phyloP scores from a whole-genome alignment of 2,888 invertebrate species.

The Fragum sueziense region DNA sequence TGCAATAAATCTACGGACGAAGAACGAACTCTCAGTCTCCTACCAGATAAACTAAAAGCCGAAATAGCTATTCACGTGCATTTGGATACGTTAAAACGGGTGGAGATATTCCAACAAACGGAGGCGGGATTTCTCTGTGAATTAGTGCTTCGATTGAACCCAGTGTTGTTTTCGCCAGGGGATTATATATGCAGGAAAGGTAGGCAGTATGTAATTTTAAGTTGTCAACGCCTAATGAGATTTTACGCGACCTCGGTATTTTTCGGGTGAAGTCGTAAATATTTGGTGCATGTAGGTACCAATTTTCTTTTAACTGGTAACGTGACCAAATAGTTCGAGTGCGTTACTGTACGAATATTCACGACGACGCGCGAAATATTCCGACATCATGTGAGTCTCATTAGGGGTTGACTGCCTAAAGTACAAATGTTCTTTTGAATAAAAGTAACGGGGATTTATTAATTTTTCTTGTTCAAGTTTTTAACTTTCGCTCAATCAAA shows the following conservation, averaged over 20 bases:
- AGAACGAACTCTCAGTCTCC: constrained; percentile 86
- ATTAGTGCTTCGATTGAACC: constrained; percentile 95
- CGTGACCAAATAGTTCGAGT: too few species aligned
- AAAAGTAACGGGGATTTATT: background rate
- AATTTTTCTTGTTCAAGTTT: background rate
- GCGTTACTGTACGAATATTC: too few species aligned
- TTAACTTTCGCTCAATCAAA: background rate
- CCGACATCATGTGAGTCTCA: too few species aligned
- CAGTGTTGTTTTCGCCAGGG: constrained; percentile 98
- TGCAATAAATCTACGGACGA: constrained; percentile 99
- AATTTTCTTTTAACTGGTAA: too few species aligned
- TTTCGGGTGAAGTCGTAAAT: too few species aligned
- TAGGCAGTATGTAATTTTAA: constrained; percentile 83
- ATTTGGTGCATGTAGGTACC: too few species aligned
- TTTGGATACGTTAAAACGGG: constrained; percentile 94
- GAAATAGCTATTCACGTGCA: constrained; percentile 99
- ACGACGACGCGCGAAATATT: too few species aligned
- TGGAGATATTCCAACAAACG: constrained; percentile 99
- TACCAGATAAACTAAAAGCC: constrained; percentile 95
- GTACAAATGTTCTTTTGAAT: background rate
- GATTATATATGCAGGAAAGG: constrained; percentile 99
- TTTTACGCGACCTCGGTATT: too few species aligned
- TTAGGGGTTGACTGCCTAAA: too few species aligned
- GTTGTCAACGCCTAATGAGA: too few species aligned
- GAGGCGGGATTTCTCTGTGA: constrained; percentile 99